Evolutionary conservation across 2,797 vertebrate species (phyloP).

Genomic region (Aerospiza tachiro): DNA sequence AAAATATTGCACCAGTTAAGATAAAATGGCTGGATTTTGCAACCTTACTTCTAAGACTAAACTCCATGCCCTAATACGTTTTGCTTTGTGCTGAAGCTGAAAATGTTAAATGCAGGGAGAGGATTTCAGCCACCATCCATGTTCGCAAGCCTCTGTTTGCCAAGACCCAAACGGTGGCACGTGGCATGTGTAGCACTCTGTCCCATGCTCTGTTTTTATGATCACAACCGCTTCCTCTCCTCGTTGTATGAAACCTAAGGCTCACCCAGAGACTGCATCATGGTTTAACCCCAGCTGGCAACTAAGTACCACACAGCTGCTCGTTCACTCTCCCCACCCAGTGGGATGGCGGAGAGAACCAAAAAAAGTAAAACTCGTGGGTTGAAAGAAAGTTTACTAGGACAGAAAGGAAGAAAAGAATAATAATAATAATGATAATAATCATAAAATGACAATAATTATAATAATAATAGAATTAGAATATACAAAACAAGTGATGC

Average conservation of each 20-base stretch:
- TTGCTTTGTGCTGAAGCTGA: neutral
- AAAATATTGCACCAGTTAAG: neutral
- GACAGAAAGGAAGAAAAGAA: no score
- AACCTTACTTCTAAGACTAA: neutral
- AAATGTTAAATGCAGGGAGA: neutral
- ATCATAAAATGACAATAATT: no score
- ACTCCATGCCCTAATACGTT: neutral
- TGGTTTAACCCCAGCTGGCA: no score
- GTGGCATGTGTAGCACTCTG: neutral
- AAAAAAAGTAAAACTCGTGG: no score
- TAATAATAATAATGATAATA: no score
- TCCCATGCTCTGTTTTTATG: neutral
- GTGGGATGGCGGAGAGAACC: no score
- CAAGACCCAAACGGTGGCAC: neutral
- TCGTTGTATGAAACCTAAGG: neutral
- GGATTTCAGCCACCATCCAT: neutral
- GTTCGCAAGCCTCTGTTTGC: neutral
- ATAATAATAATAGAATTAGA: no score
- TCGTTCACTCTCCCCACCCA: no score
- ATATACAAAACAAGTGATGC: no score
- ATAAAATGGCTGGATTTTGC: neutral
- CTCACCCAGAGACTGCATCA: neutral
- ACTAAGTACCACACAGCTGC: no score
- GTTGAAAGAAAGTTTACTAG: no score
- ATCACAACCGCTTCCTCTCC: neutral